Percentiles rank a stretch among this genome's conserved stretches.
Conservation (phyloP, 2,888 invertebrate species). For the Tenthredo notha region DNA sequence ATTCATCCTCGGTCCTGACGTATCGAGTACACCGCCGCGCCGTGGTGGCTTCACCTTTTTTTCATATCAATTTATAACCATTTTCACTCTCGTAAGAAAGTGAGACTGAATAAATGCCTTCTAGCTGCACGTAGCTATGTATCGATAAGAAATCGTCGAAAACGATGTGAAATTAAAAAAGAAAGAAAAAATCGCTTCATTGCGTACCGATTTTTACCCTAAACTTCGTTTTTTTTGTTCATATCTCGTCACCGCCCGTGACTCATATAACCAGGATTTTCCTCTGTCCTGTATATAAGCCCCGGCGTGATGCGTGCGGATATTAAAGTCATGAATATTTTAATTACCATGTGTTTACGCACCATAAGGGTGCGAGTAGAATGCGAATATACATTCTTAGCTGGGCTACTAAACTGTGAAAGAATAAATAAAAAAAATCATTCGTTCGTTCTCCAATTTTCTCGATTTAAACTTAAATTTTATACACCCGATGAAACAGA, state of each 20-base stretch:
- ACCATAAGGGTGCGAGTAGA: conserved; percentile 37
- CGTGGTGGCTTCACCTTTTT: background rate
- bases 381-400: conserved; percentile 32
- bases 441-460: background rate
- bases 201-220: background rate
- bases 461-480: background rate
- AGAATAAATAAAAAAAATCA: background rate
- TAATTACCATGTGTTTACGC: conserved; percentile 51
- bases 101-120: background rate
- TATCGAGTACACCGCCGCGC: conserved; percentile 50
- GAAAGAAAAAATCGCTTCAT: background rate
- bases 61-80: conserved; percentile 10
- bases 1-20: conserved; percentile 52
- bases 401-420: background rate
- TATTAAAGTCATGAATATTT: conserved; percentile 52
- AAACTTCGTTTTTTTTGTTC: background rate
- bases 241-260: conserved; percentile 34
- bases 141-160: background rate
- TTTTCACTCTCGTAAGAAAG: background rate
- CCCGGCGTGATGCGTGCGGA: conserved; percentile 40
- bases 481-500: background rate
- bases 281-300: conserved; percentile 46
- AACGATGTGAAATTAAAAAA: background rate
- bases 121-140: no score
- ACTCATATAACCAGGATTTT: conserved; percentile 40